Evolutionary conservation across 2,797 vertebrate genomes (phyloP), one percentile per base, ranked within the genome.

Genomic region (Borostomias antarcticus): DNA sequence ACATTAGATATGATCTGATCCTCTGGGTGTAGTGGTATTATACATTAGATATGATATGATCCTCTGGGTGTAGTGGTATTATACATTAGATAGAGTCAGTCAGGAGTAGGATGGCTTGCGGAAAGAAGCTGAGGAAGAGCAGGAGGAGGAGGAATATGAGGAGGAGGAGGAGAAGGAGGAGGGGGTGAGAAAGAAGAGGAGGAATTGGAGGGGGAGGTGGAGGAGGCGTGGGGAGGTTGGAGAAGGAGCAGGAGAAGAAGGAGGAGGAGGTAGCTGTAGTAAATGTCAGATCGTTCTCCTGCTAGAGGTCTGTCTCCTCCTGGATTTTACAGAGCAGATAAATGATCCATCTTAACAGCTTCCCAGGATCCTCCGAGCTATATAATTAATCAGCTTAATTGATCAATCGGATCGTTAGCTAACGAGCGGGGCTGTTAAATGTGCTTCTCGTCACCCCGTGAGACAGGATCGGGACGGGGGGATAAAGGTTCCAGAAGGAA

Each of bases 311-410:
- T 69, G 72, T 64, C 70, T 87, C 76, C 83, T 84, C 74, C 62
- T 37, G 2, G 72, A 87, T 73, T 57, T 76, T 85, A 45, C 40
- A 19, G 69, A 68, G 77, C 75, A 86, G 80, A 91, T 83, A 89
- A 90, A 91, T 81, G 40, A 68, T 65, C 64, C 56, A 79, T 2
- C 58, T 82, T 1, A 4, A 61, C 72, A 62, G 30, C 88, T 82
- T 82, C 79, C 81, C 70, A 89, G 69, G 80, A 62, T 52, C 83
- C 84, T 83, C 85, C 85, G 84, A 72, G 78, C 73, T 71, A 80
- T 72, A 89, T 89, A 86, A 92, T 91, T 91, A 89, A 90, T 90
- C 82, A 78, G 62, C 79, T 90, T 91, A 90, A 92, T 90, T 90
- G 89, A 91, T 84, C 82, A 85, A 91, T 85, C 77, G 79, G 86